A percentile compares a stretch with the other conserved stretches of the same genome.
phyloP scores from a whole-genome alignment of 2,797 vertebrate species.

The Chrysocyon brachyurus region DNA sequence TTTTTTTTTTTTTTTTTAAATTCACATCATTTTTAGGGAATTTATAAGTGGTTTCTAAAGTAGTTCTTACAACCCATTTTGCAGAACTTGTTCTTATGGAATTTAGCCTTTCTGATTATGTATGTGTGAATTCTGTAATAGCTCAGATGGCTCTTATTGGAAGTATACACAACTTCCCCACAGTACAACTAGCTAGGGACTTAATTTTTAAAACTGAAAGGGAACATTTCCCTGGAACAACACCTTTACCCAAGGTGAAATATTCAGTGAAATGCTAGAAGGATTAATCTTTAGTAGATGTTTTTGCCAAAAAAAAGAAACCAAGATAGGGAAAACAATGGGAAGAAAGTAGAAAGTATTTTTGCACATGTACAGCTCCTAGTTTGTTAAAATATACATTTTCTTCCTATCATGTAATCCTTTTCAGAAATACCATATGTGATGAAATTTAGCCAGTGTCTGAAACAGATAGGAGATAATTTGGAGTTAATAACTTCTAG shows the following conservation, averaged over 20 bases:
- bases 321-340: background rate
- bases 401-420: background rate
- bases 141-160: background rate
- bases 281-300: background rate
- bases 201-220: constrained; percentile 30
- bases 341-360: background rate
- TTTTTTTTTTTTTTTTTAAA: background rate
- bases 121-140: background rate
- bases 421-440: background rate
- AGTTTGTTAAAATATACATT: background rate
- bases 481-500: background rate
- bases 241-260: background rate
- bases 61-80: background rate
- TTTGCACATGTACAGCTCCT: background rate
- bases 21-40: background rate
- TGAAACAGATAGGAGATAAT: background rate
- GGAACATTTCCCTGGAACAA: constrained; percentile 19
- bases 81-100: constrained; percentile 6
- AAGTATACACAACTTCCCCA: background rate
- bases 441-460: constrained; percentile 11
- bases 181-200: background rate
- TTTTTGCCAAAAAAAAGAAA: constrained; percentile 40
- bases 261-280: constrained; percentile 38
- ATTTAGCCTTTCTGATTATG: background rate
- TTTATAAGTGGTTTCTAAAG: constrained; percentile 8